Percentiles rank a stretch among this genome's conserved stretches.
These are phyloP conservation scores for Apodemia duryi DNA, from an alignment of 2,888 invertebrate genomes.

Conservation along the genomic window DNA sequence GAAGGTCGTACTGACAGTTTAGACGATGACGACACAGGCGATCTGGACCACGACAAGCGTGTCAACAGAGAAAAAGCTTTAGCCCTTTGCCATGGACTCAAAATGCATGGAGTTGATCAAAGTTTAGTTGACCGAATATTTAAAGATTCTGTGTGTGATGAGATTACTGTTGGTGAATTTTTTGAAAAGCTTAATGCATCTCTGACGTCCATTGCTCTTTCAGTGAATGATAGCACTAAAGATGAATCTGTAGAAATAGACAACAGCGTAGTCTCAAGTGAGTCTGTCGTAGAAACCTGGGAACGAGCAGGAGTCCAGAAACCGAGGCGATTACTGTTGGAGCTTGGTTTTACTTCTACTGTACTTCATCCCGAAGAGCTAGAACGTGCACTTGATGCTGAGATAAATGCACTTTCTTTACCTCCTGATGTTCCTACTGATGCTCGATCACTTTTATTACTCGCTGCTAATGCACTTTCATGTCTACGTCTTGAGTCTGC, in stretches of 20 bases:
- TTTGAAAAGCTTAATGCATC: constrained; percentile 60
- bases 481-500: constrained; percentile 85
- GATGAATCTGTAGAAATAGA: constrained; percentile 2
- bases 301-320: constrained; percentile 83
- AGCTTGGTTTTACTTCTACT: constrained; percentile 82
- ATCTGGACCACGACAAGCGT: constrained; percentile 54
- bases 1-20: constrained; percentile 37
- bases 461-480: constrained; percentile 83
- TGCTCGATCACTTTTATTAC: constrained; percentile 59
- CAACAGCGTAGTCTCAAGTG: constrained; percentile 50
- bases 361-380: constrained; percentile 81
- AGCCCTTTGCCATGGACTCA: constrained; percentile 56
- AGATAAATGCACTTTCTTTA: constrained; percentile 53
- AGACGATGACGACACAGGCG: constrained; percentile 32
- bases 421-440: constrained; percentile 36
- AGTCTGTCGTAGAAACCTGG: constrained; percentile 84
- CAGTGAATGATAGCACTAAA: constrained; percentile 15
- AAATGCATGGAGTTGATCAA: constrained; percentile 58
- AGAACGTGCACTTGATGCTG: constrained; percentile 84
- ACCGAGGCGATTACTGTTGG: constrained; percentile 81
- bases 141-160: constrained; percentile 42
- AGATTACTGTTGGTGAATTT: constrained; percentile 68
- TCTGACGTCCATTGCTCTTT: constrained; percentile 48
- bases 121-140: constrained; percentile 56
- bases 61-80: constrained; percentile 56